Evolutionary conservation across 2,888 invertebrate genomes (phyloP), one percentile per base, ranked within the genome.

Genomic region (Platerodrilus igneus): DNA sequence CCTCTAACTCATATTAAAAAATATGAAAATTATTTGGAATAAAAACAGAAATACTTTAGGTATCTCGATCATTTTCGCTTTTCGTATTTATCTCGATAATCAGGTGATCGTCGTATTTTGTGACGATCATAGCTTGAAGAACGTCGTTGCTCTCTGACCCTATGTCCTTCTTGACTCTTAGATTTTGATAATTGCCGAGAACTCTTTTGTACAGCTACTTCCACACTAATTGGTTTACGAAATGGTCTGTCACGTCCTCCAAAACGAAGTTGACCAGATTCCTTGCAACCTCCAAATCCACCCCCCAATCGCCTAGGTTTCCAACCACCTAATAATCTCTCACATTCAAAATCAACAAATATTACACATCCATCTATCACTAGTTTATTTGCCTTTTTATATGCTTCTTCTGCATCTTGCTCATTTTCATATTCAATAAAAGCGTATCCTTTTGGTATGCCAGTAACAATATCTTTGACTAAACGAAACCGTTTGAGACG

Each of bases 211-310:
- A n/a, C n/a, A n/a, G n/a, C n/a, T 6, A 62, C 29, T 51, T 65
- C 63, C 16, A 69, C 49, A 44, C 53, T 54, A 25, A 78, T 76
- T 2, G 85, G 85, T 62, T 73, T 78, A 52, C 71, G 78, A 60
- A 87, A 91, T 0, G 87, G 88, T 53, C 86, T 71, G 36, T 83
- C 83, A 52, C 77, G 74, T 27, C 92, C 84, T 1, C 92, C 92
- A 70, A 92, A 93, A 42, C 92, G 67, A 23, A 92, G 70, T 60
- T 93, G 92, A 0, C 92, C 92, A 0, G 91, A 85, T 64, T 88
- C 86, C 57, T 86, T 89, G 49, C 75, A 77, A 0, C 92, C 92
- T 3, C 89, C 89, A 59, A 90, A 84, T 8, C 92, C 92, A 9
- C 92, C 92, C 3, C 92, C 92, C 4, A 91, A 69, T 47, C 92